Evolutionary conservation across 2,888 invertebrate genomes (phyloP).

Genomic region (Chrysolina oricalcia): DNA sequence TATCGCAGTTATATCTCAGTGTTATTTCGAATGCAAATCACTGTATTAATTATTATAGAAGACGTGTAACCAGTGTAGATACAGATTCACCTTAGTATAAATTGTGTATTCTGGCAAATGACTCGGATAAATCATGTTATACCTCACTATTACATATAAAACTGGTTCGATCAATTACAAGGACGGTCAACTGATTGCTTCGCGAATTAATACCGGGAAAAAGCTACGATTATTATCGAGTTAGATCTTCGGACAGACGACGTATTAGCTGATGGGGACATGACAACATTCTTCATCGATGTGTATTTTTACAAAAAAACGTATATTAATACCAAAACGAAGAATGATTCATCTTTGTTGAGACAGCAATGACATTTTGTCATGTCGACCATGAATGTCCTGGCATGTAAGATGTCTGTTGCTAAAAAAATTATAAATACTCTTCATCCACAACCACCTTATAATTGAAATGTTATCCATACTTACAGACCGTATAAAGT

Average conservation of each 20-base stretch:
- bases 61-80: conserved; percentile 44
- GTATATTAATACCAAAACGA: too few relatives aligned
- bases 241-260: neutral
- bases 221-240: neutral
- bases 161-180: conserved; percentile 43
- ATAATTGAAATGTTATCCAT: too few relatives aligned
- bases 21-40: conserved; percentile 46
- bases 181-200: conserved; percentile 33
- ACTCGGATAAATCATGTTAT: conserved; percentile 48
- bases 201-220: conserved; percentile 16
- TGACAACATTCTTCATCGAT: neutral
- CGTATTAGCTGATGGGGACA: neutral
- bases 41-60: conserved; percentile 47
- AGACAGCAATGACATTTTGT: too few relatives aligned
- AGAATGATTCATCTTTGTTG: too few relatives aligned
- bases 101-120: conserved; percentile 51
- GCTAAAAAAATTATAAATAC: too few relatives aligned
- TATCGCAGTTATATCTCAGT: conserved; percentile 25
- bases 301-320: neutral
- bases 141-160: conserved; percentile 34
- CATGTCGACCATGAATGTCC: too few relatives aligned
- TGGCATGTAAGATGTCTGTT: too few relatives aligned
- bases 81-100: conserved; percentile 44
- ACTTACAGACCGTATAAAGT: too few relatives aligned
- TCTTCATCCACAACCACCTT: too few relatives aligned